phyloP scores from a whole-genome alignment of 2,797 vertebrate species.

The Coregonus sp. region DNA sequence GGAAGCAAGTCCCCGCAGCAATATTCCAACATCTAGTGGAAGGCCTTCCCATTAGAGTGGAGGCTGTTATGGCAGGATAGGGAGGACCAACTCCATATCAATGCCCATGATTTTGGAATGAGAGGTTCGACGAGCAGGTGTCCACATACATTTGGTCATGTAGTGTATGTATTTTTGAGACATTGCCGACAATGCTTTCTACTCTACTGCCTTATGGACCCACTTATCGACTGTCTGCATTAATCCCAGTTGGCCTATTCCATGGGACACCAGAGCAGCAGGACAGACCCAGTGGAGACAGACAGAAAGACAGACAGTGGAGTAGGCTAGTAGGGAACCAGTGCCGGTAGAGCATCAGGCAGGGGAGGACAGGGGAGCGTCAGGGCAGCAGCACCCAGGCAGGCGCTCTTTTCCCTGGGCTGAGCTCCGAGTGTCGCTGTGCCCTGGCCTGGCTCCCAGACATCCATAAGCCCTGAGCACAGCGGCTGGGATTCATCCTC shows the following conservation, averaged over 20 bases:
- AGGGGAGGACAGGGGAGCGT: conserved; percentile 6
- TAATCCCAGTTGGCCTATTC: background rate
- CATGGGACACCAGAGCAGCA: background rate
- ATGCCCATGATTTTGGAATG: too few species aligned
- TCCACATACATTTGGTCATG: too few species aligned
- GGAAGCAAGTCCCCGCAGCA: too few species aligned
- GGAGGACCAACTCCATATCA: too few species aligned
- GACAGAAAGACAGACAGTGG: background rate
- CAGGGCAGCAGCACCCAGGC: conserved; percentile 33
- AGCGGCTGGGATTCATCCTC: conserved; percentile 74
- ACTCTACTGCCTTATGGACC: background rate
- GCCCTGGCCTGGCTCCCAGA: conserved; percentile 58
- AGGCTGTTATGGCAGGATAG: too few species aligned
- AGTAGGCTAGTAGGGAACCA: conserved; percentile 32
- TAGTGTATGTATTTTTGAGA: background rate
- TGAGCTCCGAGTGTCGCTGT: conserved; percentile 12
- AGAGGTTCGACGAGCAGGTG: too few species aligned
- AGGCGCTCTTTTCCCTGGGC: conserved; percentile 33
- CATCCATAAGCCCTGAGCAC: conserved; percentile 63
- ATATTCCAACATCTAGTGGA: too few species aligned
- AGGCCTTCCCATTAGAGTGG: too few species aligned
- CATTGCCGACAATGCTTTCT: background rate
- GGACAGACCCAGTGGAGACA: background rate
- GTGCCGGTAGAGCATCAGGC: background rate
- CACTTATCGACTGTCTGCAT: background rate